Evolutionary conservation across 2,888 invertebrate genomes (phyloP), one percentile per base, ranked within the genome.

Genomic region (Catocala fraxini): DNA sequence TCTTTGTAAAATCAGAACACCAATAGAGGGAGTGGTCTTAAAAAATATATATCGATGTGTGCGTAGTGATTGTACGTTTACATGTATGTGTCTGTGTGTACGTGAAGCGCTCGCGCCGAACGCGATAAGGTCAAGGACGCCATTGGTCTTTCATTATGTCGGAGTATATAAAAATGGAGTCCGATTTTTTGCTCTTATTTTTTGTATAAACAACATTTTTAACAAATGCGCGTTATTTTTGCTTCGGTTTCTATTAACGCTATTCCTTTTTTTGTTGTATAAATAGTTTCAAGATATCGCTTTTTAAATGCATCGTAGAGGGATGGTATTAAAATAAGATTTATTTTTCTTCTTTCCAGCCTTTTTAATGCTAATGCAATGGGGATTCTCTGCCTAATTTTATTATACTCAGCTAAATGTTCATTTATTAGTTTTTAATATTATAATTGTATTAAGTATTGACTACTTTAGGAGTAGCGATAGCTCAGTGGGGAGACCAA

Each of bases 121-220:
- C 34, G 9, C 62, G 77, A 77, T 80, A 84, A 85, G 82, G 82
- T 83, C 84, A 85, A 54, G 82, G 83, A 64, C 74, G 72, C 46
- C 65, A 72, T 74, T 68, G 66, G 56, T 72, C 64, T 75, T 70
- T 75, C 65, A 58, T 46, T 5, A 11, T 64, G 39, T 5, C 13
- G 64, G 39, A 45, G 49, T 61, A 11, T 25, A 55, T 46, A 49
- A 54, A 54, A 62, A 59, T 63, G 41, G 59, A 64, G 51, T 65
- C 63, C 9, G 33, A 35, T 51, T 52, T 58, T 59, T 55, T 55
- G 47, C 47, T 11, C 6, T n/a, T 35, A 46, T 12, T 55, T 55
- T 55, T 54, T 54, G 53, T n/a, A 25, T 10, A 11, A 11, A 42
- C 11, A 39, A 11, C 12, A 49, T 49, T 49, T 49, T 49, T 33